Base-by-base conservation (phyloP, 2,888 invertebrate species). In the Lacanobia oleracea region DNA sequence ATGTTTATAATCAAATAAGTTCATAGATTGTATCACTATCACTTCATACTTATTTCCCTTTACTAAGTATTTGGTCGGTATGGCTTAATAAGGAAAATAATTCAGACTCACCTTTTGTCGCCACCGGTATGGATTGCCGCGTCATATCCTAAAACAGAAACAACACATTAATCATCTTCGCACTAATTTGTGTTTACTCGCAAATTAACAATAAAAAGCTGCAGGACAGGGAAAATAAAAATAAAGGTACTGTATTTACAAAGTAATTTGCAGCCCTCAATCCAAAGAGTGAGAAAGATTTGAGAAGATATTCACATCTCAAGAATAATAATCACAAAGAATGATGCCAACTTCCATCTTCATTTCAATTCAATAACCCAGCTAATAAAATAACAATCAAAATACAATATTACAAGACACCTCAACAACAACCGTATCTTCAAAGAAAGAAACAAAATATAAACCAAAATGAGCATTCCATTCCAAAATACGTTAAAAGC, bases 81-180 rank as follows among this genome's bases (percentile, higher is more conserved):
- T 48, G 10, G 5, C 2, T 27, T 68, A 50, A 37, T 56, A n/a
- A 67, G 59, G 33, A 60, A 67, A 71, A 77, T 72, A 75, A 75
- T 59, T 70, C 64, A 63, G 81, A 91, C 95, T 94, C 86, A 96
- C 96, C 95, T 94, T 96, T 96, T 59, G 95, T 95, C 80, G 96
- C 95, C 88, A 96, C 96, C 67, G 96, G 96, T 82, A 96, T 96
- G 68, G 96, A 96, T 90, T 96, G 96, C 87, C 96, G 94, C 91
- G 96, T 96, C 96, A 96, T 96, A 86, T 96, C 96, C 96, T 96
- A 94, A 89, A 94, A 94, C 90, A 91, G 92, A 94, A 94, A 92
- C 77, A 56, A 81, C 53, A 75, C 59, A 89, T 93, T 89, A 93
- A 84, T 70, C 69, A 72, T 27, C 43, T 59, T 61, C n/a, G 33